Percentiles rank a stretch among this genome's conserved stretches.
These are phyloP conservation scores for Cephus pulcher DNA, from an alignment of 2,888 invertebrate genomes.

Conservation along the genomic window DNA sequence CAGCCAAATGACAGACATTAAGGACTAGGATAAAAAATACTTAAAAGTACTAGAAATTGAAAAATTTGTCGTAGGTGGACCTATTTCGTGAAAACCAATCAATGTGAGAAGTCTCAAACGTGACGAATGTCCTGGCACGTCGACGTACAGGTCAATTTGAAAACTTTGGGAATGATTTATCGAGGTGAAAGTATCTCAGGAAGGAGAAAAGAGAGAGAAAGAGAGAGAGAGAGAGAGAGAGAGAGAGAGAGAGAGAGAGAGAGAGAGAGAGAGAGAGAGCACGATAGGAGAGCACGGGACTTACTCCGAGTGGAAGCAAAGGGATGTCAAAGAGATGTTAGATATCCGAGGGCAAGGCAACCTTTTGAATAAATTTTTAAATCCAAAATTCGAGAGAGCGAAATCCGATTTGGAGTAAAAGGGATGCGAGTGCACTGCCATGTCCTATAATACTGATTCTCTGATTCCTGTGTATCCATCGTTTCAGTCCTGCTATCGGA, in stretches of 20 bases:
- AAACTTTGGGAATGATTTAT: background rate
- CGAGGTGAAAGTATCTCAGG: background rate
- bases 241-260: no score
- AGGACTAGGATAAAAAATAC: no score
- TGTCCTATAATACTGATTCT: background rate
- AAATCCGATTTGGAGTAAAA: background rate
- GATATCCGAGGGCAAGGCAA: background rate
- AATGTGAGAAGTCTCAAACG: no score
- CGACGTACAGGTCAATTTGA: background rate
- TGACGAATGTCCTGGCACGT: background rate
- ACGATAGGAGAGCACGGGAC: no score
- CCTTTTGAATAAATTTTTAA: background rate
- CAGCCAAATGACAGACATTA: no score
- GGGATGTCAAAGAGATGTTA: background rate
- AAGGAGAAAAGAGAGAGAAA: background rate
- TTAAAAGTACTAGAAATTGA: no score
- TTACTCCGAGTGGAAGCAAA: background rate
- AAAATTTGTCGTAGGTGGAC: no score
- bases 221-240: no score
- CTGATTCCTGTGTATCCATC: background rate
- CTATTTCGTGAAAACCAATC: no score
- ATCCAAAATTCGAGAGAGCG: background rate
- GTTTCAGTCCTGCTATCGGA: background rate
- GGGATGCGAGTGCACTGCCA: background rate
- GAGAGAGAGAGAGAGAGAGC: no score